These are phyloP conservation scores for Thymelicus lineola DNA, from an alignment of 2,888 invertebrate genomes.

Conservation along the genomic window DNA sequence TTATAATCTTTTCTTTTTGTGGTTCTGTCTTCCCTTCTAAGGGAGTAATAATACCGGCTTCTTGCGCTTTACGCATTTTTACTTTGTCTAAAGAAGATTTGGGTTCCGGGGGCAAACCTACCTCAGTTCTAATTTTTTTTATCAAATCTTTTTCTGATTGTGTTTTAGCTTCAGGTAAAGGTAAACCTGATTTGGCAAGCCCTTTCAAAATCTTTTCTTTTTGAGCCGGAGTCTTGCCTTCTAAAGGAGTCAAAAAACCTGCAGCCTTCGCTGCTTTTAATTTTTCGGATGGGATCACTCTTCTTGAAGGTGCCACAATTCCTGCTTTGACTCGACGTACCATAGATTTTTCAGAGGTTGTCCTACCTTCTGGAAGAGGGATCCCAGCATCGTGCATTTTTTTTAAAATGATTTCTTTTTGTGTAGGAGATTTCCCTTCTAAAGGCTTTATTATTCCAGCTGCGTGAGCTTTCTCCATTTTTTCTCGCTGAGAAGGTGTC, in stretches of 20 bases:
- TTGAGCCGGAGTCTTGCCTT: no score
- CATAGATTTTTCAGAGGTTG: slow-evolving; percentile 43
- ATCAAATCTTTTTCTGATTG: no score
- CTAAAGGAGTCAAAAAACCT: no score
- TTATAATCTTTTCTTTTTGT: slow-evolving; percentile 50
- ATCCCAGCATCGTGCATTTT: slow-evolving; percentile 29
- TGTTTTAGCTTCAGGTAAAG: no score
- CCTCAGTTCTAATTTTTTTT: slow-evolving; percentile 41
- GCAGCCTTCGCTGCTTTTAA: slow-evolving; percentile 47
- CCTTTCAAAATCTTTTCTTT: no score
- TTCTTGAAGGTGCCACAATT: no score
- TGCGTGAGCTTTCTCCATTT: slow-evolving; percentile 43
- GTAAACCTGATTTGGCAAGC: no score
- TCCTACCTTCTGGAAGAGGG: slow-evolving; percentile 42
- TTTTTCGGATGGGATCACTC: slow-evolving; percentile 41
- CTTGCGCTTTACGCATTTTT: no score
- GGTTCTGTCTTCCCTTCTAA: neutral
- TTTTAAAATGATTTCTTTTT: slow-evolving; percentile 47
- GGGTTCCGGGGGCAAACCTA: slow-evolving; percentile 34
- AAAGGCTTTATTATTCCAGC: slow-evolving; percentile 45
- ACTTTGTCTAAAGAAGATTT: no score
- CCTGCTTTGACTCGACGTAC: no score
- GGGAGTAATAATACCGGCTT: no score
- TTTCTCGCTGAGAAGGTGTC: slow-evolving; percentile 40
- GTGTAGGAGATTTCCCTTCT: slow-evolving; percentile 44